phyloP scores from a whole-genome alignment of 2,797 vertebrate genomes.

The Melanogrammus aeglefinus region DNA sequence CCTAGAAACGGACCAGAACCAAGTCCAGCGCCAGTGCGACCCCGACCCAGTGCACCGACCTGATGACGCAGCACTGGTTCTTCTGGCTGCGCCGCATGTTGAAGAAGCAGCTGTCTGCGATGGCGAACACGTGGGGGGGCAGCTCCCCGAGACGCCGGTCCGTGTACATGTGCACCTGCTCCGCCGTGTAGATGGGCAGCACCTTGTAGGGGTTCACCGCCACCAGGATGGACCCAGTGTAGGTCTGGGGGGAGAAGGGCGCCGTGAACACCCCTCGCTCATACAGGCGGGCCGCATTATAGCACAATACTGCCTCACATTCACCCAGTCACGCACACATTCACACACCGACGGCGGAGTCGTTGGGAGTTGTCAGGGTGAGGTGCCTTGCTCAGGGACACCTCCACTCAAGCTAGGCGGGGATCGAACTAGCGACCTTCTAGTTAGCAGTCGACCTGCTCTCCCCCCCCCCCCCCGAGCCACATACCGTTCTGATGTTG shows the following conservation, averaged over 20 bases:
- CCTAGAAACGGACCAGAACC: neutral
- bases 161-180: constrained; percentile 85
- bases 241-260: constrained; percentile 76
- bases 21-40: neutral
- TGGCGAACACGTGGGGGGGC: constrained; percentile 91
- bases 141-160: constrained; percentile 85
- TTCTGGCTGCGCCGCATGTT: constrained; percentile 85
- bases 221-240: constrained; percentile 94
- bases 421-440: too few species aligned
- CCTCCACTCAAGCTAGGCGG: too few species aligned
- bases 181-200: constrained; percentile 87
- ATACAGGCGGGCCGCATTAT: too few species aligned
- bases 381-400: too few species aligned
- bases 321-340: too few species aligned
- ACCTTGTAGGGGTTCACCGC: constrained; percentile 95
- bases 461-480: too few species aligned
- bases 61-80: constrained; percentile 95
- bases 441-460: too few species aligned
- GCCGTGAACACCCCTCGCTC: neutral
- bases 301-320: too few species aligned
- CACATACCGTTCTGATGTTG: too few species aligned
- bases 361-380: too few species aligned
- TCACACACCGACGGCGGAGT: too few species aligned
- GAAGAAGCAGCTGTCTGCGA: constrained; percentile 94
- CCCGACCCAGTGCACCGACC: constrained; percentile 65